Evolutionary conservation across 64 coral and sea anemone species (phyloP).

Genomic region (Orbicella faveolata): DNA sequence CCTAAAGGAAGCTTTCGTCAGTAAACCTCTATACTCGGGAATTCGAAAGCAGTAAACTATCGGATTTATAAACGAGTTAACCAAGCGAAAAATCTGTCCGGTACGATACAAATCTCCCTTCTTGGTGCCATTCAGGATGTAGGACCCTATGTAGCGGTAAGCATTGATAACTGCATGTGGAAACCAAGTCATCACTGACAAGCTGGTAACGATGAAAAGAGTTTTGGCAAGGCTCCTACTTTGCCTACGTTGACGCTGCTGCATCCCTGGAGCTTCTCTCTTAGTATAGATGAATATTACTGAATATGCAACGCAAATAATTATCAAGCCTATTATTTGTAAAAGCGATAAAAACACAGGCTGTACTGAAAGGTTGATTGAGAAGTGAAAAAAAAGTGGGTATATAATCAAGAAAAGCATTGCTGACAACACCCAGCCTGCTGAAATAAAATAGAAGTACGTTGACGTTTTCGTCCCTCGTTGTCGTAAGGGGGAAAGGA

Average conservation of each 20-base stretch:
- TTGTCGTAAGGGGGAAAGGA: slow-evolving; percentile 8
- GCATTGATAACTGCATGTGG: neutral
- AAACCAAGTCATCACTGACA: slow-evolving; percentile 23
- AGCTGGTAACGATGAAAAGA: slow-evolving; percentile 22
- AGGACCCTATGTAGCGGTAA: too few species aligned
- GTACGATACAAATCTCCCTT: too few species aligned
- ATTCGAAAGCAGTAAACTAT: too few species aligned
- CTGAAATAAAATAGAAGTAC: neutral
- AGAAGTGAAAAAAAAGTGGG: neutral
- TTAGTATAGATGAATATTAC: neutral
- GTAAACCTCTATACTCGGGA: too few species aligned
- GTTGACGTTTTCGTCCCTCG: neutral
- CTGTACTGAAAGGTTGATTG: neutral
- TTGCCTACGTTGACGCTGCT: neutral
- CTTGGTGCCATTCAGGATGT: too few species aligned
- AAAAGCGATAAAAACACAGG: neutral
- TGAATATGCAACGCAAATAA: neutral
- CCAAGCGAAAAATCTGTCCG: too few species aligned
- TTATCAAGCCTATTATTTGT: neutral
- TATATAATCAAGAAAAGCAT: neutral
- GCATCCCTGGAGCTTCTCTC: neutral
- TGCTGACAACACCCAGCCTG: neutral
- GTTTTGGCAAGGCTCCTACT: slow-evolving; percentile 20
- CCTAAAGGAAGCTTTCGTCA: too few species aligned
- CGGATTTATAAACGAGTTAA: too few species aligned